Evolutionary conservation across 2,113 vertebrate genomes (phyloP).

Genomic region (Crotalus helleri): DNA sequence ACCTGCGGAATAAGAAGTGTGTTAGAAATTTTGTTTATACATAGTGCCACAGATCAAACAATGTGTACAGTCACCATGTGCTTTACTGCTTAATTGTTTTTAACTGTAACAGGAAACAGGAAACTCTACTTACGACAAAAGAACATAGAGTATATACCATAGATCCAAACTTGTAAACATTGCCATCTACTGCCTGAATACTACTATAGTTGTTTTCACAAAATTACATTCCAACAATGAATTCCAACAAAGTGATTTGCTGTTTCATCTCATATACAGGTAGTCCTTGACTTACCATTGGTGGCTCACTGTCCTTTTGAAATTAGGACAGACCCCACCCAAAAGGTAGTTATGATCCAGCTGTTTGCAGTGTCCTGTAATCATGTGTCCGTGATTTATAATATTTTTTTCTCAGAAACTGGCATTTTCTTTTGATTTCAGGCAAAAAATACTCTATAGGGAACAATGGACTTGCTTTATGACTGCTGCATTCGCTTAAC

Average conservation of each 20-base stretch:
- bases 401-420: neutral
- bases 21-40: too few relatives aligned
- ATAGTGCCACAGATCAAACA: too few relatives aligned
- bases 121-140: too few relatives aligned
- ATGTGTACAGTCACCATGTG: too few relatives aligned
- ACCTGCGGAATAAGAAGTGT: neutral
- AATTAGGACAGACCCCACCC: neutral
- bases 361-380: neutral
- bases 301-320: neutral
- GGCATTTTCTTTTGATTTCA: neutral
- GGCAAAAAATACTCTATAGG: neutral
- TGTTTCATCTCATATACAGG: neutral
- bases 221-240: too few relatives aligned
- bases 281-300: neutral
- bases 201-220: too few relatives aligned
- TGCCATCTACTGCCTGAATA: too few relatives aligned
- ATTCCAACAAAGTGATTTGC: neutral
- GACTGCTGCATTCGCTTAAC: neutral
- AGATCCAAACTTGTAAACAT: too few relatives aligned
- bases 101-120: too few relatives aligned
- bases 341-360: neutral
- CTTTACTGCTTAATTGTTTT: too few relatives aligned
- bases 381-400: neutral
- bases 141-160: too few relatives aligned
- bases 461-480: neutral